Conservation (phyloP, 2,888 invertebrate genomes). For the Xanthia icteritia region DNA sequence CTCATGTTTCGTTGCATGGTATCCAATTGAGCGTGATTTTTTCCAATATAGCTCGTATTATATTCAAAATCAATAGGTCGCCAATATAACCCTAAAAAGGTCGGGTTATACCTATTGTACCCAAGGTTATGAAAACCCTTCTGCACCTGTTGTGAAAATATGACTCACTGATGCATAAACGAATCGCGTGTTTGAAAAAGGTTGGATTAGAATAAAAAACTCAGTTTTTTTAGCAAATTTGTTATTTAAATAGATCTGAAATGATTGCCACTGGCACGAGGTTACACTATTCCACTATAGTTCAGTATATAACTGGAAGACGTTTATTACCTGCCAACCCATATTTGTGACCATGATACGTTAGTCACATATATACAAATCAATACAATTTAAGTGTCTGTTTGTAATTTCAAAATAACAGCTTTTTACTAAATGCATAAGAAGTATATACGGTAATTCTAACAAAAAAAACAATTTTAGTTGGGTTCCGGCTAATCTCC, state of each 20-base stretch:
- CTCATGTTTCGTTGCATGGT: neutral
- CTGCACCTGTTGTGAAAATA: slow-evolving; percentile 44
- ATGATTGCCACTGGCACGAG: slow-evolving; percentile 10
- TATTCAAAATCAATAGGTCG: slow-evolving; percentile 39
- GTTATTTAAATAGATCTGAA: slow-evolving; percentile 28
- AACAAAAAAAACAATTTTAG: no score
- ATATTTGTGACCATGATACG: neutral
- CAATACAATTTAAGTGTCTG: no score
- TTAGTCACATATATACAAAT: no score
- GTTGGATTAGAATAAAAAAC: slow-evolving; percentile 1
- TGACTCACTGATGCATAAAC: slow-evolving; percentile 42
- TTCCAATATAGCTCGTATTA: slow-evolving; percentile 33
- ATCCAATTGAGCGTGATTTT: slow-evolving; percentile 13
- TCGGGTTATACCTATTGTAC: slow-evolving; percentile 30
- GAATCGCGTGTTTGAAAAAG: slow-evolving; percentile 32
- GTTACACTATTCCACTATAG: neutral
- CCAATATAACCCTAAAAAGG: slow-evolving; percentile 48
- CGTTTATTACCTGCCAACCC: neutral
- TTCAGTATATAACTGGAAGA: slow-evolving; percentile 6
- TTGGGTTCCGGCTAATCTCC: no score
- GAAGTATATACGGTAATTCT: no score
- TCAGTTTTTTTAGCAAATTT: neutral
- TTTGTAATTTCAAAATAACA: no score
- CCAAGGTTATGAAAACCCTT: slow-evolving; percentile 44
- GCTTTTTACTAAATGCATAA: no score